Percentiles rank a stretch among this genome's conserved stretches.
These are phyloP conservation scores for Mustela lutreola DNA, from an alignment of 2,113 vertebrate species.

Conservation along the genomic window DNA sequence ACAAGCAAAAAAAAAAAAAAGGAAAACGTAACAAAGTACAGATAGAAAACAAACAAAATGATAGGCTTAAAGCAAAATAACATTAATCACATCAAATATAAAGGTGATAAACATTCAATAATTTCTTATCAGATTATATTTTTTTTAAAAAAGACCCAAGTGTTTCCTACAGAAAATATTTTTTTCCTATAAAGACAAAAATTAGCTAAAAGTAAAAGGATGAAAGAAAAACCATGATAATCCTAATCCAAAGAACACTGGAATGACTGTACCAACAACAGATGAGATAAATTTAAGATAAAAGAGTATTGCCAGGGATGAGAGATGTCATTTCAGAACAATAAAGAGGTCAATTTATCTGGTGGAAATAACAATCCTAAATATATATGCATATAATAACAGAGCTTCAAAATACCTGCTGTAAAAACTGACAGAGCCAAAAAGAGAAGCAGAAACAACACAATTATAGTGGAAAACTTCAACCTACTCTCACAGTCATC, in stretches of 20 bases:
- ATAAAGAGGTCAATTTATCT: background rate
- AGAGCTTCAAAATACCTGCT: background rate
- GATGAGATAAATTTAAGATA: slow-evolving; percentile 9
- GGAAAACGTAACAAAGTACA: background rate
- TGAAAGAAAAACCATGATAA: background rate
- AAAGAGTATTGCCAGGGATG: background rate
- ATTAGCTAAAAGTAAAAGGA: background rate
- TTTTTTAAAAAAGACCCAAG: background rate
- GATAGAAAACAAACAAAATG: background rate
- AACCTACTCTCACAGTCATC: background rate
- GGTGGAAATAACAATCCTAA: background rate
- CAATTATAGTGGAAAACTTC: background rate
- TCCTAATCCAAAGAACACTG: background rate
- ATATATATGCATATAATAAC: background rate
- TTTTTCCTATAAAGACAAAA: background rate
- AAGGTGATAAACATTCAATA: background rate
- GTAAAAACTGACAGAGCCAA: background rate
- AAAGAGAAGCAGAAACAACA: slow-evolving; percentile 17
- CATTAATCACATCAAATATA: background rate
- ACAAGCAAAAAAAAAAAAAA: background rate
- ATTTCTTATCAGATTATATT: background rate
- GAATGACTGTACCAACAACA: background rate
- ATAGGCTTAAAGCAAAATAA: background rate
- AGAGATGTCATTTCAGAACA: slow-evolving; percentile 9
- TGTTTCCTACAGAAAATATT: background rate